Conservation (phyloP, 2,888 invertebrate species). For the Nomada goodeniana region DNA sequence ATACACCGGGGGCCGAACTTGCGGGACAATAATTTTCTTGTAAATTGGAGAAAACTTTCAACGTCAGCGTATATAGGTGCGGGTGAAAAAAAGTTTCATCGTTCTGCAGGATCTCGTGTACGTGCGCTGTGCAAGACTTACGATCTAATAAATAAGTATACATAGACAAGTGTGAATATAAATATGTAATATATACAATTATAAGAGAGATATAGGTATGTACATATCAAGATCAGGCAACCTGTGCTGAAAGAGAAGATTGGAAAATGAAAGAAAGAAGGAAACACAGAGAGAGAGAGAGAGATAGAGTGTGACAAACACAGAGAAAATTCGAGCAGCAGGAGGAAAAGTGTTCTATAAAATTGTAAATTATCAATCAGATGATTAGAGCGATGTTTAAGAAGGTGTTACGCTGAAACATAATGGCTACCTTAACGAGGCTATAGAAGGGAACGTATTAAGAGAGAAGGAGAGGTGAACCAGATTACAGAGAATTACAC, state of each 20-base stretch:
- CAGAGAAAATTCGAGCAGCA: slow-evolving; percentile 38
- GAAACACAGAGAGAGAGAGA: slow-evolving; percentile 14
- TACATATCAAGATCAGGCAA: slow-evolving; percentile 71
- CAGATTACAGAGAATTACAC: background rate
- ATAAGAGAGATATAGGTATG: slow-evolving; percentile 23
- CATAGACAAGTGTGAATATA: slow-evolving; percentile 14
- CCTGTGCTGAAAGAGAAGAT: slow-evolving; percentile 73
- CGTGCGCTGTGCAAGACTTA: slow-evolving; percentile 58
- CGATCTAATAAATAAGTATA: slow-evolving; percentile 25
- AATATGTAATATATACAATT: slow-evolving; percentile 24
- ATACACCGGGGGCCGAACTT: slow-evolving; percentile 1
- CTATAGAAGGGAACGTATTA: slow-evolving; percentile 7
- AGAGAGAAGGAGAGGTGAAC: background rate
- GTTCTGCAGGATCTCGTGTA: slow-evolving; percentile 54
- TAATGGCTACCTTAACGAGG: slow-evolving; percentile 12
- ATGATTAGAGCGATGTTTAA: slow-evolving; percentile 18
- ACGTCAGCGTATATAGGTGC: background rate
- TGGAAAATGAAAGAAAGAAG: slow-evolving; percentile 34
- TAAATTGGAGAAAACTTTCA: background rate
- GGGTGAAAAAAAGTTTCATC: background rate
- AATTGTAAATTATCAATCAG: slow-evolving; percentile 1
- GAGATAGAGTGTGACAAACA: slow-evolving; percentile 8
- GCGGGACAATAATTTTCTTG: background rate
- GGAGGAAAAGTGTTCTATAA: background rate
- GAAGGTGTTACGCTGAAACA: slow-evolving; percentile 43